Conservation (phyloP, 2,888 invertebrate species). For the Morinoia aosen region DNA sequence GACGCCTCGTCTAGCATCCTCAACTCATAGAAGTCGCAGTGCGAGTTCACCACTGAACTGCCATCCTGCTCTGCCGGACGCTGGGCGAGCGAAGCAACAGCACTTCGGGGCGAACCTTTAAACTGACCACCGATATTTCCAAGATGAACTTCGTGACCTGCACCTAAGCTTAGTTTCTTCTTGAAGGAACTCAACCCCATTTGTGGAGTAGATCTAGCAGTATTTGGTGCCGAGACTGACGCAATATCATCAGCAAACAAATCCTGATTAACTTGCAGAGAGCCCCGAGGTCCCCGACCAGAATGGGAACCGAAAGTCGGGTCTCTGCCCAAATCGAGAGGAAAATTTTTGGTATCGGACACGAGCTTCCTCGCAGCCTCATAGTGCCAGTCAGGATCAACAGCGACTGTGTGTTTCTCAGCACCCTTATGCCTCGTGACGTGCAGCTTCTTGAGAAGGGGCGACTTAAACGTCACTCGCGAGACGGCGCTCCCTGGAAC, state of each 20-base stretch:
- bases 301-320: neutral
- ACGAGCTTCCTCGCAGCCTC: neutral
- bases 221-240: neutral
- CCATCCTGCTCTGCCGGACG: neutral
- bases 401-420: constrained; percentile 18
- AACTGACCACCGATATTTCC: neutral
- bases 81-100: neutral
- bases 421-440: neutral
- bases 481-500: neutral
- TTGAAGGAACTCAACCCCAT: constrained; percentile 55
- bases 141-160: neutral
- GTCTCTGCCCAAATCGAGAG: neutral
- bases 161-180: neutral
- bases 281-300: neutral
- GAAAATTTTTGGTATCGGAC: neutral
- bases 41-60: neutral
- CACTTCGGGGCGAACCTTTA: neutral
- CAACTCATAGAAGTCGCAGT: neutral
- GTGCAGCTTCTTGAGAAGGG: constrained; percentile 1
- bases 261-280: neutral
- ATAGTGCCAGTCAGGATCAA: constrained; percentile 5
- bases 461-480: neutral
- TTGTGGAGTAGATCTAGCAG: constrained; percentile 48
- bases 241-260: neutral
- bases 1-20: neutral